A percentile compares a stretch with the other conserved stretches of the same genome.
phyloP scores from a whole-genome alignment of 2,888 invertebrate species.

The Leptogaster cylindrica region DNA sequence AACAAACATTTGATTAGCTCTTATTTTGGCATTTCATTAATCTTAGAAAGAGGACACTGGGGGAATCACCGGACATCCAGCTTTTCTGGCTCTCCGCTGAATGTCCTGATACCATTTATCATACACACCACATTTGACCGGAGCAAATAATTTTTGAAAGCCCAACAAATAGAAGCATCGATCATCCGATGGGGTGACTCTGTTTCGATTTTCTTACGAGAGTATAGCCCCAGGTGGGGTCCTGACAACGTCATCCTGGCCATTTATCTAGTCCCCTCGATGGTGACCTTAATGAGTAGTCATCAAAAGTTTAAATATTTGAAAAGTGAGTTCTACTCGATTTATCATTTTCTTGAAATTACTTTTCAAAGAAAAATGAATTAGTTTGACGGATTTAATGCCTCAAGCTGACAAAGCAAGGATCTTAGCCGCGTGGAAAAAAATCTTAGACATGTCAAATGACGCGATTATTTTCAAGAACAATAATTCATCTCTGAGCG shows the following conservation, averaged over 20 bases:
- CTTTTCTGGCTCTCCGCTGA: constrained; percentile 6
- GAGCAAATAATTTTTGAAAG: constrained; percentile 20
- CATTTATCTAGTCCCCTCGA: constrained; percentile 4
- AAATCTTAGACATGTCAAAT: too few relatives aligned
- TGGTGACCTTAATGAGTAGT: constrained; percentile 2
- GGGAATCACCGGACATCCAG: background rate
- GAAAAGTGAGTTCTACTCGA: background rate
- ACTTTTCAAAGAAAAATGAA: too few relatives aligned
- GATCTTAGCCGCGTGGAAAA: too few relatives aligned
- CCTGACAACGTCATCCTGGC: background rate
- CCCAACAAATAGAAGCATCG: constrained; percentile 29
- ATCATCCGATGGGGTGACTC: constrained; percentile 18
- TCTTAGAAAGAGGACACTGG: constrained; percentile 8
- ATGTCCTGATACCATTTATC: constrained; percentile 17
- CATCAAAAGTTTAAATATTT: constrained; percentile 30
- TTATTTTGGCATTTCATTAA: constrained; percentile 37
- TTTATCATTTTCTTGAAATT: too few relatives aligned
- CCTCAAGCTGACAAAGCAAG: too few relatives aligned
- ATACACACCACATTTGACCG: constrained; percentile 34
- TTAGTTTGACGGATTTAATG: too few relatives aligned
- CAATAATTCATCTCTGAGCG: too few relatives aligned
- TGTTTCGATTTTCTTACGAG: constrained; percentile 4
- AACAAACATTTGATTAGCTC: constrained; percentile 38
- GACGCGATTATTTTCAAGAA: too few relatives aligned
- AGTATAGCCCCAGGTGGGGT: constrained; percentile 23